These are phyloP conservation scores for Hesperia comma DNA, from an alignment of 2,888 invertebrate species.

Conservation along the genomic window DNA sequence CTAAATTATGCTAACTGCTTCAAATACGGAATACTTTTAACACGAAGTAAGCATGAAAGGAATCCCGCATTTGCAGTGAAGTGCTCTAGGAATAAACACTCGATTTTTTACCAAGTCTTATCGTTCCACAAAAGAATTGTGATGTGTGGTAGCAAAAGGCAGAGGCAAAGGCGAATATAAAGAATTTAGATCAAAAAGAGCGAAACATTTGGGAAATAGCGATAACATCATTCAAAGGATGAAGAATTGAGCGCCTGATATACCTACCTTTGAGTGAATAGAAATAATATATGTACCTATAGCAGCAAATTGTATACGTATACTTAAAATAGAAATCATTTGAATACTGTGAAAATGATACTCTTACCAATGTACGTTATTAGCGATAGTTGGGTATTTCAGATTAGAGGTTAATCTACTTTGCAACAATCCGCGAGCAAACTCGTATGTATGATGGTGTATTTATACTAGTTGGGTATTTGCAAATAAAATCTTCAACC, in stretches of 20 bases:
- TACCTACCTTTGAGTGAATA: constrained; percentile 67
- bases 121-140: constrained; percentile 70
- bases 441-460: too few species aligned
- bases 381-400: too few species aligned
- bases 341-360: too few species aligned
- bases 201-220: constrained; percentile 76
- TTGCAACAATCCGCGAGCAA: too few species aligned
- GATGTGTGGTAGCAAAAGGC: constrained; percentile 66
- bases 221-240: constrained; percentile 80
- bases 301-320: constrained; percentile 54
- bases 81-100: constrained; percentile 31
- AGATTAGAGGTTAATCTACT: too few species aligned
- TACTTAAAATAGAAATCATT: neutral
- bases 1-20: neutral
- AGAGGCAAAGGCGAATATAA: constrained; percentile 71
- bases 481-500: too few species aligned
- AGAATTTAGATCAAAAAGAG: constrained; percentile 78
- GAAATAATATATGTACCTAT: constrained; percentile 63
- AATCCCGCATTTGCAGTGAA: constrained; percentile 18
- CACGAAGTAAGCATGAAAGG: constrained; percentile 6
- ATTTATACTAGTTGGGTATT: too few species aligned
- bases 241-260: constrained; percentile 73
- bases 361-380: too few species aligned
- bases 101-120: constrained; percentile 64
- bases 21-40: constrained; percentile 51